Base-by-base conservation (phyloP, 2,888 invertebrate genomes). In the Cryptus armator region DNA sequence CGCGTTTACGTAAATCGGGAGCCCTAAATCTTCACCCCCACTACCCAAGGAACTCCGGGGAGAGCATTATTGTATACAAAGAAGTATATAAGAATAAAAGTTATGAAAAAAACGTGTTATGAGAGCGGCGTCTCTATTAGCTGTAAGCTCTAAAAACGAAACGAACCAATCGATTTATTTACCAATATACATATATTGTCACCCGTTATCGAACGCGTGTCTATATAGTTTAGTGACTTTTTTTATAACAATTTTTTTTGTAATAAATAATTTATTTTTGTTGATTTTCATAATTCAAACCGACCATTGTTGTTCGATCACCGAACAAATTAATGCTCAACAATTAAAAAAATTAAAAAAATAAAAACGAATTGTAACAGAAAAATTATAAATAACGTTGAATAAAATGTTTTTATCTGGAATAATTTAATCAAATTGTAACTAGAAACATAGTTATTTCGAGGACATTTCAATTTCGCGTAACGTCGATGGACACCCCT, bases 1-100 rank as follows among this genome's bases (percentile, higher is more conserved):
- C 83, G 88, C 89, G 89, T 90, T 87, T 91, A 90, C 91, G 91
- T 90, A 90, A 91, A 91, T 91, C 91, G 90, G 88, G 89, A 88
- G 87, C 90, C 89, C 90, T 91, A 91, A 91, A 91, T 91, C 91
- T 90, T 90, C 87, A 79, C 85, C 77, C 77, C 86, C 86, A 79
- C 85, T 79, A 32, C 80, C 86, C 87, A 86, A 87, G 87, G 85
- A 86, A 87, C 88, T 86, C 86, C 86, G 85, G 86, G 85, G 80
- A 87, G 85, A 84, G 82, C 84, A 75, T 85, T 80, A 80, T 86
- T 82, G 51, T 71, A 62, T 24, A 43, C 68, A 48, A 62, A 66
- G 67, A 51, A 64, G 46, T 24, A 71, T 24, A 71, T 56, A 78
- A 74, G 78, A 83, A 86, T 77, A 67, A 78, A 78, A 76, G 84